Evolutionary conservation across 2,113 vertebrate species (phyloP).

Genomic region (Alces alces): DNA sequence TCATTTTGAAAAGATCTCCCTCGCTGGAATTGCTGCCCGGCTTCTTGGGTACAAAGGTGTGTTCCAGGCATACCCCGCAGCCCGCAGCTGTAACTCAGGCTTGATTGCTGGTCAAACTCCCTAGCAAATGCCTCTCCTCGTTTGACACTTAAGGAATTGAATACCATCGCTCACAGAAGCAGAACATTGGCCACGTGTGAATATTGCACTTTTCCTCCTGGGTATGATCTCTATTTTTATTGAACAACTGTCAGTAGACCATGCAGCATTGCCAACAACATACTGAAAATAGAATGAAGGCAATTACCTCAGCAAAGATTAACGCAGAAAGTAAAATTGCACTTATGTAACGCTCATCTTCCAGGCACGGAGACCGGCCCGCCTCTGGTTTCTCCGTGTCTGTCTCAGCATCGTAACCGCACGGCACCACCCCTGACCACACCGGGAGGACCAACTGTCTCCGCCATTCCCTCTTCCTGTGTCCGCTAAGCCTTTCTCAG

Average conservation of each 20-base stretch:
- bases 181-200: background rate
- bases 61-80: background rate
- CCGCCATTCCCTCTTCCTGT: background rate
- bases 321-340: slow-evolving; percentile 34
- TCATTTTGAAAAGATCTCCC: background rate
- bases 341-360: slow-evolving; percentile 57
- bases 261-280: slow-evolving; percentile 40
- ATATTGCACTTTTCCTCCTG: slow-evolving; percentile 12
- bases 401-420: background rate
- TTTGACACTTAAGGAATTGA: background rate
- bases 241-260: slow-evolving; percentile 64
- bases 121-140: background rate
- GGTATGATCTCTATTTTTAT: slow-evolving; percentile 56
- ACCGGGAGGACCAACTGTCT: background rate
- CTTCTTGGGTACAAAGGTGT: background rate
- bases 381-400: background rate
- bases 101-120: background rate
- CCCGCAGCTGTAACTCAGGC: background rate
- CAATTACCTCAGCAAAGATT: slow-evolving; percentile 64
- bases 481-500: background rate
- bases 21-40: background rate
- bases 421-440: background rate
- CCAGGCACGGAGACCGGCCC: background rate
- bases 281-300: slow-evolving; percentile 62
- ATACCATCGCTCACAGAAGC: background rate